Conservation (phyloP, 2,797 vertebrate genomes). For the Pseudocheirus occidentalis region DNA sequence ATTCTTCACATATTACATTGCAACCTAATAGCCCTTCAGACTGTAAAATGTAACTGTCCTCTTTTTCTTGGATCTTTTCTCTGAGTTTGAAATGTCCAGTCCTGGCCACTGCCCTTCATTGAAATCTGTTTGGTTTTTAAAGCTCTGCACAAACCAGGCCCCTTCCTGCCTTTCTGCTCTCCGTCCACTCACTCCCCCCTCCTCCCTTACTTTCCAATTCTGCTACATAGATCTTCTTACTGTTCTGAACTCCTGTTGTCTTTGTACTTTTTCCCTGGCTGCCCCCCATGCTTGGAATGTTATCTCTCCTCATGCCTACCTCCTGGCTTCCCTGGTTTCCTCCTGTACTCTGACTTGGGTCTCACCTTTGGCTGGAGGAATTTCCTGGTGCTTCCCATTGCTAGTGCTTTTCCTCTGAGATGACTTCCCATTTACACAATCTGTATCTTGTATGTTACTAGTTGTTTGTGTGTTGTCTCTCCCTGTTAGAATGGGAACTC, state of each 20-base stretch:
- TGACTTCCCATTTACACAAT: not conserved
- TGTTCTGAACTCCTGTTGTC: no score
- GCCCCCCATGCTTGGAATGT: not conserved
- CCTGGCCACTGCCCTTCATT: not conserved
- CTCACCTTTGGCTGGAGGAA: not conserved
- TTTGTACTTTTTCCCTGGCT: not conserved
- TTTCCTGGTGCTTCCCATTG: not conserved
- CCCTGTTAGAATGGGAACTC: not conserved
- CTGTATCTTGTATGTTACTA: not conserved
- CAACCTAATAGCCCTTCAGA: not conserved
- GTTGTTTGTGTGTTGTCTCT: not conserved
- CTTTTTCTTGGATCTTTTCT: not conserved
- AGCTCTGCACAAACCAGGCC: no score
- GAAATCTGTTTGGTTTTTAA: not conserved
- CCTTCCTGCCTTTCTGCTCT: not conserved
- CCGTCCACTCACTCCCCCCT: not conserved
- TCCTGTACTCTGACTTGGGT: not conserved
- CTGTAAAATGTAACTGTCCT: not conserved
- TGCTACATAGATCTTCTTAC: no score
- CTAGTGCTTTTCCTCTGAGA: not conserved
- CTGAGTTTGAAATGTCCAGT: not conserved
- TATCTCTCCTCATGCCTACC: not conserved
- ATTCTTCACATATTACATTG: no score
- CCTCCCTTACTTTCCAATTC: no score
- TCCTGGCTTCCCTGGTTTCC: not conserved